Conservation (phyloP, 2,797 vertebrate genomes). For the Hoplostethus mediterraneus region DNA sequence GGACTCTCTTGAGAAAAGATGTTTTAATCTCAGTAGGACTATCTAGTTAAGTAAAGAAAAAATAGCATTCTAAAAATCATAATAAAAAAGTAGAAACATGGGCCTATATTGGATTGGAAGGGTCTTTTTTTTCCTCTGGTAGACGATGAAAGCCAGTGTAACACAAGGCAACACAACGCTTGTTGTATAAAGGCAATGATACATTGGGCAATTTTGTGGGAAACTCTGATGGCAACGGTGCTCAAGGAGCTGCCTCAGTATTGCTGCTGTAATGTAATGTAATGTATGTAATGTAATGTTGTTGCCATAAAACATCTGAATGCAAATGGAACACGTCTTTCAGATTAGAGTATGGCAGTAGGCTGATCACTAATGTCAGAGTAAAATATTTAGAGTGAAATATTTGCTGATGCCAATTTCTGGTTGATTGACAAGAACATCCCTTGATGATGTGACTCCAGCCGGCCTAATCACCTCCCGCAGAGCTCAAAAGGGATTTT, state of each 20-base stretch:
- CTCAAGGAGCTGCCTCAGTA: no score
- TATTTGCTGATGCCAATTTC: neutral
- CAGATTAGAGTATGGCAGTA: neutral
- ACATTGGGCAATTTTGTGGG: no score
- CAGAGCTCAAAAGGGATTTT: constrained; percentile 20
- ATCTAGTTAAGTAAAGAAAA: no score
- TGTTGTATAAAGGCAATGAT: constrained; percentile 2
- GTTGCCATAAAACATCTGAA: no score
- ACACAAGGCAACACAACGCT: constrained; percentile 13
- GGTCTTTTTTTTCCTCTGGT: constrained; percentile 2
- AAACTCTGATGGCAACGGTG: neutral
- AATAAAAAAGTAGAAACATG: neutral
- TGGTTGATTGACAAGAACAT: neutral
- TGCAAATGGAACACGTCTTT: neutral
- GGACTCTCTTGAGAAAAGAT: no score
- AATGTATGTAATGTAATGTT: no score
- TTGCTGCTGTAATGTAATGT: no score
- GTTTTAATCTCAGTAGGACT: no score
- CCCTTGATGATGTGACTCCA: constrained; percentile 1
- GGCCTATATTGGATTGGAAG: neutral
- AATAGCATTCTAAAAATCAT: no score
- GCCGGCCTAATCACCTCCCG: constrained; percentile 3
- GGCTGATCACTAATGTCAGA: neutral
- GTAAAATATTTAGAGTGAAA: neutral
- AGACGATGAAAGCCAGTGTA: neutral